Base-by-base conservation (phyloP, 2,113 vertebrate species). In the Dromas ardeola region DNA sequence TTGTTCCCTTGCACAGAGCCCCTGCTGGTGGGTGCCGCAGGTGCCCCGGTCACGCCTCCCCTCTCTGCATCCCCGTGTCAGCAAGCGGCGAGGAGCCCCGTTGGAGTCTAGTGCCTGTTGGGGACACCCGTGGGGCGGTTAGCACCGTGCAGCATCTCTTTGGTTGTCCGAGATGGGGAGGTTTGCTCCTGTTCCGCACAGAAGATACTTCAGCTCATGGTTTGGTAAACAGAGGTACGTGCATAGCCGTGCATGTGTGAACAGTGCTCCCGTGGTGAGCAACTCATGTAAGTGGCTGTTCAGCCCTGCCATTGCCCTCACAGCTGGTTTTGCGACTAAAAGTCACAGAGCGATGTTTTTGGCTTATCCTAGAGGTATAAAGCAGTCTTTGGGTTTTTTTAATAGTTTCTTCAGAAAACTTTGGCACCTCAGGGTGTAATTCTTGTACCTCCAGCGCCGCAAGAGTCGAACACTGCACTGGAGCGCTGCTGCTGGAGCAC, bases 41-140 rank as follows among this genome's bases (percentile, higher is more conserved):
- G 18, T 34, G 38, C 52, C 59, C 49, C 55, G 8, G 13, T 9
- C 6, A 4, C 0, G 1, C 21, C 34, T 83, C 22, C n/a, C 8
- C 13, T 26, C 52, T 58, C 70, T 45, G 63, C 34, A 26, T 19
- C 32, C 38, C 50, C 10, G 0, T 13, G 11, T 2, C 2, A 2
- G 34, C 1, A 5, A 30, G 55, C 30, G 40, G 49, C 0, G 0
- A 42, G 69, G 43, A 20, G 20, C 13, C 32, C 40, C 0, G 0
- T 5, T 0, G 0, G 13, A 13, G 6, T 47, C 49, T 40, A 0
- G 23, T 9, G 23, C 6, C 0, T 38, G 36, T 23, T 21, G 40
- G 83, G 56, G 49, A 29, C 32, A 15, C 17, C 13, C 15, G 0
- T 0, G n/a, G 40, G 23, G 1, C 6, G 43, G 23, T 70, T 61